Base-by-base conservation (phyloP, 92 coral and sea anemone genomes). In the Pocillopora meandrina region DNA sequence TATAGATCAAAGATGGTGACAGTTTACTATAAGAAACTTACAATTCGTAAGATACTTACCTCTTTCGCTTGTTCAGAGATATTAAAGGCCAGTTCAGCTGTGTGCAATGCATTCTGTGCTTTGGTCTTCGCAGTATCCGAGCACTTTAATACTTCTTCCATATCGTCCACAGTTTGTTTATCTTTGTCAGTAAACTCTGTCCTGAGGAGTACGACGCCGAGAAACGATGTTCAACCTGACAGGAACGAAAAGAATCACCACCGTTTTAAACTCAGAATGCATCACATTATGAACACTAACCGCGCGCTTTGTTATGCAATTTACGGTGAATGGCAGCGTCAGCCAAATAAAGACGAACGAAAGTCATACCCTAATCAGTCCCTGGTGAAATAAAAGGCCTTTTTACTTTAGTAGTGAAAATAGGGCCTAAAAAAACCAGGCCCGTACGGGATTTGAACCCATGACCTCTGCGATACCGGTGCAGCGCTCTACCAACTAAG, bases 81-180 rank as follows among this genome's bases (percentile, higher is more conserved):
- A 20, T 88, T 91, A 81, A 90, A 91, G 3, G 99, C 96, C 57
- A 77, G 81, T 62, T 90, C 76, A 10, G 99, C 99, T 19, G 84
- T 87, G 70, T 65, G 80, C 21, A 86, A 92, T 0, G 99, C 98
- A 23, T 87, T 89, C 76, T 85, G 71, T 2, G 95, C 98, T 1
- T 87, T 82, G 42, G 21, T 74, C 79, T 92, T 92, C 61, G 99
- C 94, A 20, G 84, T 89, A 66, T 86, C 85, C 80, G 88, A 94
- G 81, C 99, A 96, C 69, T 74, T 78, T 63, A 94, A 85, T 17
- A 96, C 86, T 70, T 91, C 88, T 57, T 94, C 94, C 49, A 94
- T 92, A 0, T 87, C 85, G 17, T 58, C 26, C 14, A 92, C 82
- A 14, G 99, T 96, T 23, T 56, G 93, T 96, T 92, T 76, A 96